Percentiles rank a stretch among this genome's conserved stretches.
These are phyloP conservation scores for Danio kyathit DNA, from an alignment of 2,797 vertebrate genomes.

Conservation along the genomic window DNA sequence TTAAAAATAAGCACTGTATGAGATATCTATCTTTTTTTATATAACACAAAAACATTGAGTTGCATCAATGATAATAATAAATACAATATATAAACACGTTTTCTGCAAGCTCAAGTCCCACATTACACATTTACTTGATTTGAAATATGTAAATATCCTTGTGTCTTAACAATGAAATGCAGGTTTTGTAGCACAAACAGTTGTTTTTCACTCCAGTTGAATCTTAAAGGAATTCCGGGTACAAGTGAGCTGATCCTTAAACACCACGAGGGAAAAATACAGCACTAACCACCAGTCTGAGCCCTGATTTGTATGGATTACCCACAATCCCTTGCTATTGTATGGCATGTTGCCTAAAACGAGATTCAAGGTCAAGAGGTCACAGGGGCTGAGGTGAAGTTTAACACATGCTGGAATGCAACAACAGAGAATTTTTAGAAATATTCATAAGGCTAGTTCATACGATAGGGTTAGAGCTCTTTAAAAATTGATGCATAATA, in stretches of 20 bases:
- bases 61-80: no score
- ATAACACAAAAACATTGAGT: no score
- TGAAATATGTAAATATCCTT: no score
- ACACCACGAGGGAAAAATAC: neutral
- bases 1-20: no score
- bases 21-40: no score
- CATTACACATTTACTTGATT: no score
- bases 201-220: neutral
- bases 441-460: neutral
- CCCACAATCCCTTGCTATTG: conserved; percentile 32
- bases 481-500: neutral
- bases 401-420: conserved; percentile 9
- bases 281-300: neutral
- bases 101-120: no score
- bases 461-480: neutral
- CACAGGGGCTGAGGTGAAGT: neutral
- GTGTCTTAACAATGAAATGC: no score
- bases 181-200: neutral
- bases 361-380: conserved; percentile 1
- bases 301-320: conserved; percentile 42
- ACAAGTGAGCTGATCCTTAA: neutral
- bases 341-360: neutral
- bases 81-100: no score
- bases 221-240: neutral
- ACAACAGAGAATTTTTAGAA: neutral